phyloP scores from a whole-genome alignment of 1,140 invertebrate genomes.

The Harlomillsia oculata region DNA sequence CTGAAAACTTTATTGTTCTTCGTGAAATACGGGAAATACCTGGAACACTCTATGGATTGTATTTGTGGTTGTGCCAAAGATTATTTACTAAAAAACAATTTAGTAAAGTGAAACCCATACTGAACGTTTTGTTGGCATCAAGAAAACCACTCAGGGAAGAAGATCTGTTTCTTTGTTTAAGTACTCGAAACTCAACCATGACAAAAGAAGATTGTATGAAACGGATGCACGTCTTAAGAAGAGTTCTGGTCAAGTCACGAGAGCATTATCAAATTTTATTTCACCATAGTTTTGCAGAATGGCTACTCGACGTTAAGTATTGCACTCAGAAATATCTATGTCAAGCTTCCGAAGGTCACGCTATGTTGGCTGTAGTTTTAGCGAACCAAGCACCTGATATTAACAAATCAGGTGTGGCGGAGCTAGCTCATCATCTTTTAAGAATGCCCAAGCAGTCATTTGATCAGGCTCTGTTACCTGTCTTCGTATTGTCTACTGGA shows the following conservation, averaged over 20 bases:
- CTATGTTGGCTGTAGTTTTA: slow-evolving; percentile 76
- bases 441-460: slow-evolving; percentile 41
- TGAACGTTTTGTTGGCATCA: slow-evolving; percentile 79
- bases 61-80: slow-evolving; percentile 87
- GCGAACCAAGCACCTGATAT: slow-evolving; percentile 51
- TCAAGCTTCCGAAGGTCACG: slow-evolving; percentile 73
- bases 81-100: slow-evolving; percentile 82
- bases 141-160: slow-evolving; percentile 70
- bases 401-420: slow-evolving; percentile 46
- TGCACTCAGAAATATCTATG: slow-evolving; percentile 90
- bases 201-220: slow-evolving; percentile 75
- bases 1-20: slow-evolving; percentile 82
- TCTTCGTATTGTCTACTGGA: slow-evolving; percentile 39
- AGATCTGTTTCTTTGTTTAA: slow-evolving; percentile 68
- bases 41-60: slow-evolving; percentile 86
- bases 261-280: slow-evolving; percentile 49
- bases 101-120: slow-evolving; percentile 68
- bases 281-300: slow-evolving; percentile 86
- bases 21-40: slow-evolving; percentile 79
- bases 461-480: slow-evolving; percentile 43
- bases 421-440: slow-evolving; percentile 49
- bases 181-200: slow-evolving; percentile 67
- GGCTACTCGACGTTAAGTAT: slow-evolving; percentile 91
- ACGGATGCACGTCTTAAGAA: slow-evolving; percentile 63
- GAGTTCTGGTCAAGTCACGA: slow-evolving; percentile 55